These are phyloP conservation scores for Caenorhabditis japonica DNA, from an alignment of 2,888 invertebrate genomes.

Conservation along the genomic window DNA sequence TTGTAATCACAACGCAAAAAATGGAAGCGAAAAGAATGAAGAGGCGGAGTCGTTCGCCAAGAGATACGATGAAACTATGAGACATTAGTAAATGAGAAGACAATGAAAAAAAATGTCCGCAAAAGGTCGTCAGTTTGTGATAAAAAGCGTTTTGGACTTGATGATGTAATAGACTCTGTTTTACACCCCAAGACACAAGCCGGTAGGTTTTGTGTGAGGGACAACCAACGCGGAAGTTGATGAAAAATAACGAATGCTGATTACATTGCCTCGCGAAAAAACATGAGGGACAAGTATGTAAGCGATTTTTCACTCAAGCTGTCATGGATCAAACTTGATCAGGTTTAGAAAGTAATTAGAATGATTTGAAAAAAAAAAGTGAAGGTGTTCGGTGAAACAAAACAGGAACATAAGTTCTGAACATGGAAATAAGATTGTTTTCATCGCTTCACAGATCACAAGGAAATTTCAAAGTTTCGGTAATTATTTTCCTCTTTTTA, in stretches of 20 bases:
- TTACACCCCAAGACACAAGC: constrained; percentile 39
- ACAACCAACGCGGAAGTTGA: constrained; percentile 36
- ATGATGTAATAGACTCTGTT: constrained; percentile 46
- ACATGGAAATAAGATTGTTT: constrained; percentile 38
- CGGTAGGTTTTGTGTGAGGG: constrained; percentile 37
- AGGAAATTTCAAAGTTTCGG: constrained; percentile 37
- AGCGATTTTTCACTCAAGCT: constrained; percentile 19
- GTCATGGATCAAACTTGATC: constrained; percentile 31
- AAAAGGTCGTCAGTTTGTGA: constrained; percentile 51
- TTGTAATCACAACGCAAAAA: constrained; percentile 13
- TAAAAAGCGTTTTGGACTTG: constrained; percentile 42
- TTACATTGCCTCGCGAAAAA: constrained; percentile 21
- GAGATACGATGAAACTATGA: constrained; percentile 35
- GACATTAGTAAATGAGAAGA: constrained; percentile 38
- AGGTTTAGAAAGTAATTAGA: constrained; percentile 41
- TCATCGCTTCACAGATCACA: constrained; percentile 34
- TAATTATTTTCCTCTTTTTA: constrained; percentile 39
- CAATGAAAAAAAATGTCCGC: constrained; percentile 44
- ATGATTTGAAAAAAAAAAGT: constrained; percentile 28
- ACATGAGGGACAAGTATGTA: constrained; percentile 34
- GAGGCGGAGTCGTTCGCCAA: constrained; percentile 47
- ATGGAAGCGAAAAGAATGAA: constrained; percentile 14
- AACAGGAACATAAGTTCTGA: constrained; percentile 38
- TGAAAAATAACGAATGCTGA: constrained; percentile 33
- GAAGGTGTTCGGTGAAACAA: constrained; percentile 18